A percentile compares a stretch with the other conserved stretches of the same genome.
phyloP scores from a whole-genome alignment of 2,888 invertebrate species.

The Scrobipalpa atriplicella region DNA sequence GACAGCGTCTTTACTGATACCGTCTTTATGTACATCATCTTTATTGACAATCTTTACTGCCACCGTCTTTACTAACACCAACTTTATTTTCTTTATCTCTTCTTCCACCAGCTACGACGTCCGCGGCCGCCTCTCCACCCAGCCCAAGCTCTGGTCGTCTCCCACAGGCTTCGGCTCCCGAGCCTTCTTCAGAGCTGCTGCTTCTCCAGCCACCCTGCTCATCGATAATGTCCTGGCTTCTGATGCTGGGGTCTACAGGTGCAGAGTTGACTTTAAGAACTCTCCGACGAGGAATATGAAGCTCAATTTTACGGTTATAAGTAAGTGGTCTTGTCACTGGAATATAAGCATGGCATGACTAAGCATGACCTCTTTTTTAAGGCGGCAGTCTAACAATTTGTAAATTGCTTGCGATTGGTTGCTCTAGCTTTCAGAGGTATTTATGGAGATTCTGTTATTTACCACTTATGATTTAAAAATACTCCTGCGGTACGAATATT shows the following conservation, averaged over 20 bases:
- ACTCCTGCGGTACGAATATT: too few species aligned
- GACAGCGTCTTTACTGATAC: too few species aligned
- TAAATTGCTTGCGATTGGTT: not conserved
- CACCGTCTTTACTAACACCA: too few species aligned
- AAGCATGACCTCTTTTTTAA: too few species aligned
- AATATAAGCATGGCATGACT: too few species aligned
- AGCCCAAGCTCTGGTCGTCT: conserved; percentile 93
- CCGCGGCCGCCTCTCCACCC: conserved; percentile 86
- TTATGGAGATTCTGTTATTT: too few species aligned
- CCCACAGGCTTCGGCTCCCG: conserved; percentile 88
- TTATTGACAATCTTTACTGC: too few species aligned
- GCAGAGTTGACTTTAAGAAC: conserved; percentile 95
- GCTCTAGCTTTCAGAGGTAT: not conserved
- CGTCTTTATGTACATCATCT: too few species aligned
- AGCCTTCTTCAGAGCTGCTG: conserved; percentile 89
- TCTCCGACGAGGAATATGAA: conserved; percentile 94
- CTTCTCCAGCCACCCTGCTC: conserved; percentile 88
- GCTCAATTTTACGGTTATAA: conserved; percentile 94
- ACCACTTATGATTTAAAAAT: too few species aligned
- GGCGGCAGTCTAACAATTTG: too few species aligned
- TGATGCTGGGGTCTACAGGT: conserved; percentile 93
- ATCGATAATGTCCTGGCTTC: conserved; percentile 88
- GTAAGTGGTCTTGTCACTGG: conserved; percentile 82
- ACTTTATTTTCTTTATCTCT: too few species aligned
- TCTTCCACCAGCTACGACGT: conserved; percentile 86